Conservation (phyloP, 1,140 invertebrate genomes). For the Dendroctonus valens region DNA sequence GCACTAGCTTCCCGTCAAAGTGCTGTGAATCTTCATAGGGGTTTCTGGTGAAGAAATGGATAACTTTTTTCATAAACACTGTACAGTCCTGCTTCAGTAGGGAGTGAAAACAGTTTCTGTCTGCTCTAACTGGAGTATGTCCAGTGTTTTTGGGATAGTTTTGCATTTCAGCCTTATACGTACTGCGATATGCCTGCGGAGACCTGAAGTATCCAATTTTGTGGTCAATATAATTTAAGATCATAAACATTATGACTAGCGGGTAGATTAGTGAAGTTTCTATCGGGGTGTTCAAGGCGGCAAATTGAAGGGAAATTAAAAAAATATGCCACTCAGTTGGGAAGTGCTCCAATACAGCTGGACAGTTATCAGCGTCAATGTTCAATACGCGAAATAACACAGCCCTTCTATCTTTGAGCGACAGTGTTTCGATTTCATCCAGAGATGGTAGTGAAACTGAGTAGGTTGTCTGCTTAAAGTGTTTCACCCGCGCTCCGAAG, state of each 20-base stretch:
- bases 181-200: constrained; percentile 34
- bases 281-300: constrained; percentile 57
- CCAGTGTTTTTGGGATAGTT: constrained; percentile 45
- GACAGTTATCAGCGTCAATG: constrained; percentile 43
- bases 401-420: constrained; percentile 42
- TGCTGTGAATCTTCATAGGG: constrained; percentile 58
- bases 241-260: constrained; percentile 60
- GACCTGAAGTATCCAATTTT: constrained; percentile 58
- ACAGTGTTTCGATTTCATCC: constrained; percentile 46
- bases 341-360: constrained; percentile 52
- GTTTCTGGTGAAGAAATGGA: constrained; percentile 64
- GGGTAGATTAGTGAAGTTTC: constrained; percentile 59
- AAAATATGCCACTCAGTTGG: constrained; percentile 63
- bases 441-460: constrained; percentile 48
- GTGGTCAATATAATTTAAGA: constrained; percentile 61
- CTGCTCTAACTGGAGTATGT: constrained; percentile 18
- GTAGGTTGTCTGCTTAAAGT: constrained; percentile 42
- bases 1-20: constrained; percentile 61
- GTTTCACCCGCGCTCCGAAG: constrained; percentile 44
- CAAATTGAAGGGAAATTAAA: constrained; percentile 64
- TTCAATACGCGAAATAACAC: constrained; percentile 54
- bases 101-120: constrained; percentile 47
- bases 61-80: constrained; percentile 58
- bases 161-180: constrained; percentile 31
- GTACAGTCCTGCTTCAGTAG: constrained; percentile 55